Conservation (phyloP, 1,140 invertebrate genomes). For the Tetraneura akinire region DNA sequence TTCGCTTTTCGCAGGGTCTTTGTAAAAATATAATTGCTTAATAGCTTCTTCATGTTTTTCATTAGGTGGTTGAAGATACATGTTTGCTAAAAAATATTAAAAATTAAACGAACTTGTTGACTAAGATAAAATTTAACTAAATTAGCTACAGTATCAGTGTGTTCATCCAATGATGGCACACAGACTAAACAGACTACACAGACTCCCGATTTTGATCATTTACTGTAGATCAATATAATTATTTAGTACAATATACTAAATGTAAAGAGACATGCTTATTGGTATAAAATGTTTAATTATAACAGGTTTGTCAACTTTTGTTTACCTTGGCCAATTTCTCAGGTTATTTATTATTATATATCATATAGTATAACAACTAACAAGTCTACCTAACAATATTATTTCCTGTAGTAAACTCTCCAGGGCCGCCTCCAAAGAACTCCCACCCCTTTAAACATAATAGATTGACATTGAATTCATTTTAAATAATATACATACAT, state of each 20-base stretch:
- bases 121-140: not conserved
- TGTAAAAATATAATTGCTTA: slow-evolving; percentile 11
- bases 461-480: not conserved
- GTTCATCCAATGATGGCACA: not conserved
- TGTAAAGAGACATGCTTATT: not conserved
- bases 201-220: not conserved
- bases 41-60: not conserved
- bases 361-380: not conserved
- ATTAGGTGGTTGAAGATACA: not conserved
- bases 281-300: not conserved
- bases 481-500: no score
- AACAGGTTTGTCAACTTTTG: not conserved
- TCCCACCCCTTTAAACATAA: no score
- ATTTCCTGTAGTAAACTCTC: slow-evolving; percentile 23
- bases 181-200: not conserved
- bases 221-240: not conserved
- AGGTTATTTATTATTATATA: not conserved
- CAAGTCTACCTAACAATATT: not conserved
- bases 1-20: not conserved
- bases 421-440: not conserved
- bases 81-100: not conserved
- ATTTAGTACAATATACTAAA: not conserved
- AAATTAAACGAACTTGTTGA: not conserved
- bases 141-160: no score
- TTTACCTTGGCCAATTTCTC: not conserved